phyloP scores from a whole-genome alignment of 1,140 invertebrate species.

The Drosophila navojoa region DNA sequence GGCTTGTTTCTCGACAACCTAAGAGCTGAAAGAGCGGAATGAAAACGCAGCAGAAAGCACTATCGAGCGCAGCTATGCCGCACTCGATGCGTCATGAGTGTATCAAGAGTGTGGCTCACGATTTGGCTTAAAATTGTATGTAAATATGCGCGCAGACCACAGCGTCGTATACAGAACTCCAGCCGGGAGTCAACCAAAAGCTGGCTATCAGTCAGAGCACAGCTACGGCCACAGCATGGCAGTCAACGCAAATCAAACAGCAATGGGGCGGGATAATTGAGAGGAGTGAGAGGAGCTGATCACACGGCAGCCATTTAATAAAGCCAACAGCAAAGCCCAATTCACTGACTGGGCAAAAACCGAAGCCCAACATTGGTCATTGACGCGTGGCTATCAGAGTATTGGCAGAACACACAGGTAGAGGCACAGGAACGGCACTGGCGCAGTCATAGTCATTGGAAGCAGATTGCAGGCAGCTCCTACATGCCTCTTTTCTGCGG shows the following conservation, averaged over 20 bases:
- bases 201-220: slow-evolving; percentile 32
- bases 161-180: not conserved
- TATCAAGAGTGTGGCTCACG: not conserved
- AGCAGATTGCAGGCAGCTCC: not conserved
- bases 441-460: not conserved
- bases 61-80: slow-evolving; percentile 3
- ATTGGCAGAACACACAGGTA: slow-evolving; percentile 22
- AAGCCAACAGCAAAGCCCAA: slow-evolving; percentile 38
- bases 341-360: slow-evolving; percentile 39
- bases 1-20: slow-evolving; percentile 57
- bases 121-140: slow-evolving; percentile 1
- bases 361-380: slow-evolving; percentile 56
- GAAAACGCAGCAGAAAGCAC: not conserved
- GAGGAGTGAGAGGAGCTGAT: not conserved
- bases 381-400: slow-evolving; percentile 67
- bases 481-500: not conserved
- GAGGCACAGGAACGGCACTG: not conserved
- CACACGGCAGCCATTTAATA: slow-evolving; percentile 64
- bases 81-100: slow-evolving; percentile 4
- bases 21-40: not conserved
- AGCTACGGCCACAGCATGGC: slow-evolving; percentile 9
- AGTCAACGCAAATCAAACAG: not conserved
- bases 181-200: slow-evolving; percentile 17
- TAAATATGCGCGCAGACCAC: slow-evolving; percentile 25
- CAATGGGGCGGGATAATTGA: not conserved